These are phyloP conservation scores for Clunio marinus DNA, from an alignment of 2,888 invertebrate species.

Conservation along the genomic window DNA sequence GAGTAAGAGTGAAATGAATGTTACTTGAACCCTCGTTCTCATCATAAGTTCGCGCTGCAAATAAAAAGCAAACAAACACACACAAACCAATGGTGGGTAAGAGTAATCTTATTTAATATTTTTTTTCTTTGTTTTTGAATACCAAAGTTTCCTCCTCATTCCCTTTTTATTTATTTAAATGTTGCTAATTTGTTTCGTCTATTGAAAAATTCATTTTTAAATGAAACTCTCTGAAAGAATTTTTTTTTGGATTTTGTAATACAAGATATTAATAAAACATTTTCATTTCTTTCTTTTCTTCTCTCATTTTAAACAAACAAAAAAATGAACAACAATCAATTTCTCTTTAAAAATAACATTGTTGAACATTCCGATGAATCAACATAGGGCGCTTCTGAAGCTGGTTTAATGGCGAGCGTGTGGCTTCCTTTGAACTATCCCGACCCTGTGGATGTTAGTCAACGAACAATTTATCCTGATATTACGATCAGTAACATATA, in stretches of 20 bases:
- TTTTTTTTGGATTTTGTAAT: no score
- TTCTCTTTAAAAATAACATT: conserved; percentile 27
- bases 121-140: no score
- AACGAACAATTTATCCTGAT: conserved; percentile 56
- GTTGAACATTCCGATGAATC: conserved; percentile 14
- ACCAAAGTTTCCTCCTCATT: no score
- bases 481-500: conserved; percentile 63
- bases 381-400: conserved; percentile 66
- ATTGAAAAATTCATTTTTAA: no score
- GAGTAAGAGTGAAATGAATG: no score
- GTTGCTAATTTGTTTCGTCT: no score
- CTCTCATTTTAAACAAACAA: not conserved
- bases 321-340: conserved; percentile 18
- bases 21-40: no score
- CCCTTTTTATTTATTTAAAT: no score
- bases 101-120: no score
- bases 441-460: conserved; percentile 45
- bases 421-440: conserved; percentile 66
- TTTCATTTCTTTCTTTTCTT: conserved; percentile 26
- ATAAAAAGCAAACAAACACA: conserved; percentile 1
- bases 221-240: no score
- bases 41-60: not conserved
- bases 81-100: conserved; percentile 13
- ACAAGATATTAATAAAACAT: conserved; percentile 9
- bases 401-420: conserved; percentile 71